Percentiles rank a stretch among this genome's conserved stretches.
Conservation (phyloP, 2,113 vertebrate species). For the Ancistrus triradiatus region DNA sequence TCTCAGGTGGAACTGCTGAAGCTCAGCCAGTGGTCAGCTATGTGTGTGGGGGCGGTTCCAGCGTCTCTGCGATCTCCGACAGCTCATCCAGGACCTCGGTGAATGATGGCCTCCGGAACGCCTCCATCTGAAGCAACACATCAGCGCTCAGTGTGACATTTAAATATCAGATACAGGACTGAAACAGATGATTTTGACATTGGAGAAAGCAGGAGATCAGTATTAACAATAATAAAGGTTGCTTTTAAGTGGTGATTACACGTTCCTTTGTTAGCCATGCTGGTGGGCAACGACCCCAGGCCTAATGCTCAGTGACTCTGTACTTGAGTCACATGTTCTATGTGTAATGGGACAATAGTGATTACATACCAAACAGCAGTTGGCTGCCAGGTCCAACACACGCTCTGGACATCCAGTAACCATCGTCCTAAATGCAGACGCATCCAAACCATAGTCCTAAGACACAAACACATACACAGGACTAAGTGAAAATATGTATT, state of each 20-base stretch:
- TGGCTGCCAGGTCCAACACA: slow-evolving; percentile 72
- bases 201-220: too few species aligned
- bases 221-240: too few species aligned
- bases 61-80: slow-evolving; percentile 67
- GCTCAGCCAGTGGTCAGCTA: slow-evolving; percentile 61
- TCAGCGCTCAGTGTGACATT: not conserved
- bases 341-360: not conserved
- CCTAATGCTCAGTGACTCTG: too few species aligned
- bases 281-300: too few species aligned
- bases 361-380: slow-evolving; percentile 74
- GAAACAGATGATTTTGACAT: too few species aligned
- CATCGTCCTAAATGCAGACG: slow-evolving; percentile 70
- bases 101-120: slow-evolving; percentile 78
- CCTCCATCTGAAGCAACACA: slow-evolving; percentile 66
- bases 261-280: too few species aligned
- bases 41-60: slow-evolving; percentile 61
- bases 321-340: too few species aligned
- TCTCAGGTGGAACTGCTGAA: not conserved
- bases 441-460: slow-evolving; percentile 81
- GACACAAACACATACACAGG: slow-evolving; percentile 13
- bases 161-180: not conserved
- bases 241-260: too few species aligned
- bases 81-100: slow-evolving; percentile 76
- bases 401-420: slow-evolving; percentile 69
- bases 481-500: too few species aligned